A percentile compares a stretch with the other conserved stretches of the same genome.
phyloP scores from a whole-genome alignment of 2,888 invertebrate species.

The Auanema freiburgensis region DNA sequence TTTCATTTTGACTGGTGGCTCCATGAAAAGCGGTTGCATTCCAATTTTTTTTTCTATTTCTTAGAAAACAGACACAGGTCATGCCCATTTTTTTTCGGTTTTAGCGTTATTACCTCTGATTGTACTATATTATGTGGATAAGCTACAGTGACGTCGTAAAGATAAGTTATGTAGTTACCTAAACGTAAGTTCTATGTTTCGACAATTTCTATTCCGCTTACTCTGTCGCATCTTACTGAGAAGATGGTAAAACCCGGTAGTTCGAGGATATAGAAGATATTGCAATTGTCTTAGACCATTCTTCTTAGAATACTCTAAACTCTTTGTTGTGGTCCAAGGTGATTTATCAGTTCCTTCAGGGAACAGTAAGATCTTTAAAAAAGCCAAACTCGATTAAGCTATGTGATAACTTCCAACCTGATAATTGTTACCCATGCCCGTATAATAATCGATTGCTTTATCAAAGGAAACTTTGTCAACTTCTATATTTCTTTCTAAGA shows the following conservation, averaged over 20 bases:
- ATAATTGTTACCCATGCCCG: constrained; percentile 72
- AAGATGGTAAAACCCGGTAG: constrained; percentile 74
- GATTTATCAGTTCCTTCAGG: constrained; percentile 88
- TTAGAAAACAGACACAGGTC: neutral
- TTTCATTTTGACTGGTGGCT: too few relatives aligned
- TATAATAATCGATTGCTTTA: constrained; percentile 77
- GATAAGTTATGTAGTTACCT: constrained; percentile 74
- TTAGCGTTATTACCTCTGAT: constrained; percentile 70
- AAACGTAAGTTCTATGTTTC: constrained; percentile 15
- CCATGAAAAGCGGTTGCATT: too few relatives aligned
- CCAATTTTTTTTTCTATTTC: too few relatives aligned
- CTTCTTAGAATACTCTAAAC: constrained; percentile 56
- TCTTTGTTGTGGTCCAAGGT: constrained; percentile 72
- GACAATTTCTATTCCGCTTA: constrained; percentile 47
- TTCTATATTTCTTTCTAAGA: constrained; percentile 81
- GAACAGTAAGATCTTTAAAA: constrained; percentile 76
- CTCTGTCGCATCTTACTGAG: constrained; percentile 69
- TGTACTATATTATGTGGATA: constrained; percentile 79
- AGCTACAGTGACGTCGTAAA: constrained; percentile 85
- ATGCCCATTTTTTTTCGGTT: neutral
- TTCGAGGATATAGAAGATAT: constrained; percentile 81
- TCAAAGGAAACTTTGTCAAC: constrained; percentile 75
- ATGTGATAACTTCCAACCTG: constrained; percentile 60
- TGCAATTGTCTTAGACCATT: constrained; percentile 71
- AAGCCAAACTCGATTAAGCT: too few relatives aligned